Evolutionary conservation across 2,113 vertebrate species (phyloP).

Genomic region (Budorcas taxicolor): DNA sequence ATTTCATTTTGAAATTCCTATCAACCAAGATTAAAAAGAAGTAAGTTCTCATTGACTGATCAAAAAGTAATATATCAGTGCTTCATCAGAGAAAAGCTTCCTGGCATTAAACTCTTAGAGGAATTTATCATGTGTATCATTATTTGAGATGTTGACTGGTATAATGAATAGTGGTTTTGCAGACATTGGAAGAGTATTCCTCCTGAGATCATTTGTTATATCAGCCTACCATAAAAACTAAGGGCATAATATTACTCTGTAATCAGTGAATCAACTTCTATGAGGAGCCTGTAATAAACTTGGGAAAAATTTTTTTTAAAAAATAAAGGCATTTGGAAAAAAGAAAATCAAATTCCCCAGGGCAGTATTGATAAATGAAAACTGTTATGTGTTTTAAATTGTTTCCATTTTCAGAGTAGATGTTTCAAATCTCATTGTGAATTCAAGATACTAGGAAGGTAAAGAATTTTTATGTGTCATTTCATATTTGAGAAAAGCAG

Average conservation of each 20-base stretch:
- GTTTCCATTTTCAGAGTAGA: background rate
- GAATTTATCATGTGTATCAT: constrained; percentile 19
- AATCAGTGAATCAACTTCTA: background rate
- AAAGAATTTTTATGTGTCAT: background rate
- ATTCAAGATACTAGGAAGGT: background rate
- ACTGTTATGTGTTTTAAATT: background rate
- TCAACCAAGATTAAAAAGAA: constrained; percentile 25
- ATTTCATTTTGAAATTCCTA: constrained; percentile 34
- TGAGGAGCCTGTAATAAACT: background rate
- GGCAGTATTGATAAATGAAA: constrained; percentile 1
- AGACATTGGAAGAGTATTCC: background rate
- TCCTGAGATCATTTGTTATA: background rate
- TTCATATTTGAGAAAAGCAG: background rate
- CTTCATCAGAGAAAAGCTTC: background rate
- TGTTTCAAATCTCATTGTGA: background rate
- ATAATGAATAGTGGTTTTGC: constrained; percentile 5
- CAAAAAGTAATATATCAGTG: background rate
- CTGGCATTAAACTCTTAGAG: constrained; percentile 5
- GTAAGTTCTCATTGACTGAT: background rate
- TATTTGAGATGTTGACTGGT: constrained; percentile 10
- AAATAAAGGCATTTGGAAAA: constrained; percentile 37
- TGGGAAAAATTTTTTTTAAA: background rate
- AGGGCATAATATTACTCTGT: background rate
- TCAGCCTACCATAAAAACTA: background rate
- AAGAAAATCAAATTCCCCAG: background rate